These are phyloP conservation scores for Aquatica leii DNA, from an alignment of 2,888 invertebrate genomes.

Conservation along the genomic window DNA sequence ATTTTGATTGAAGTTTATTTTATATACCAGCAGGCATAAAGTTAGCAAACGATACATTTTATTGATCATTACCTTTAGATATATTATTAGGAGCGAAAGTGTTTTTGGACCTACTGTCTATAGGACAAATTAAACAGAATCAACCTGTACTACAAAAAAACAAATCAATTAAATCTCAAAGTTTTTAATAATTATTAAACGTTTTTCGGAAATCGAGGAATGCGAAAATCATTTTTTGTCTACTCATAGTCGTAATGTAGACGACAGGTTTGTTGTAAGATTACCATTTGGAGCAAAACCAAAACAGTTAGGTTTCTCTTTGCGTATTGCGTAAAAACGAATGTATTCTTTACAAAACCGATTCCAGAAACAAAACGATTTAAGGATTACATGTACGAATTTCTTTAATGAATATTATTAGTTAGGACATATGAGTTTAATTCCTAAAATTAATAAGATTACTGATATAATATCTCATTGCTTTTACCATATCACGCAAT, in stretches of 20 bases:
- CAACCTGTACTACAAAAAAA: too few species aligned
- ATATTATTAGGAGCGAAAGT: too few species aligned
- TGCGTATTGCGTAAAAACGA: neutral
- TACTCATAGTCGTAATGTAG: neutral
- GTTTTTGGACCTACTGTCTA: too few species aligned
- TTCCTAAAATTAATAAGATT: neutral
- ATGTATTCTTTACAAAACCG: neutral
- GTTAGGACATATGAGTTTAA: neutral
- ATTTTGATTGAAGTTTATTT: too few species aligned
- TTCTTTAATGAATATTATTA: neutral
- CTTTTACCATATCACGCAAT: neutral
- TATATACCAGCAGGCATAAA: too few species aligned
- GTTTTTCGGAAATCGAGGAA: neutral
- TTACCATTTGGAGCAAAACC: neutral
- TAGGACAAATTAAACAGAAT: too few species aligned
- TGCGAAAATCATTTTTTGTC: neutral
- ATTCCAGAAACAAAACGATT: neutral
- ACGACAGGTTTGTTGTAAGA: too few species aligned
- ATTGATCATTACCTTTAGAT: too few species aligned
- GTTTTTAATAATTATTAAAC: too few species aligned
- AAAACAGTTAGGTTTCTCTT: neutral
- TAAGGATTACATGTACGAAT: neutral
- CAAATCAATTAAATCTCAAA: too few species aligned
- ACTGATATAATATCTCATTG: neutral
- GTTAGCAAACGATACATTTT: too few species aligned